Percentiles rank a stretch among this genome's conserved stretches.
Conservation (phyloP, 2,888 invertebrate species). For the Antheraea assamensis region DNA sequence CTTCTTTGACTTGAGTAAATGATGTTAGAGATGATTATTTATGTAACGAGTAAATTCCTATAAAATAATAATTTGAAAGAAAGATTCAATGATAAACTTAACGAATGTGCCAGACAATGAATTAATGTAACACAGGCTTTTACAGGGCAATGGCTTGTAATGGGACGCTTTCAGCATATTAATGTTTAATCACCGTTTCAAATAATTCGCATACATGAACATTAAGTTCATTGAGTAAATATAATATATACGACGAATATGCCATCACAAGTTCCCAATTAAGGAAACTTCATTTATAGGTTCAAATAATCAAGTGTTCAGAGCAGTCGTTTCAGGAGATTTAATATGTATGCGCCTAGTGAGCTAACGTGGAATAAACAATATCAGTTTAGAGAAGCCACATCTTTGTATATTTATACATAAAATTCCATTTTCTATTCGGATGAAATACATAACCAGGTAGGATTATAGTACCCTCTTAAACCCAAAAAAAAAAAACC, state of each 20-base stretch:
- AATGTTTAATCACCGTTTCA: background rate
- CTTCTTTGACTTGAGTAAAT: background rate
- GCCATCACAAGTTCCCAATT: background rate
- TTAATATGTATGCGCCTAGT: background rate
- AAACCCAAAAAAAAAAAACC: conserved; percentile 36
- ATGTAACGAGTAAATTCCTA: background rate
- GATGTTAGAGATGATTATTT: background rate
- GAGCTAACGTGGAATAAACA: background rate
- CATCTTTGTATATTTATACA: conserved; percentile 2
- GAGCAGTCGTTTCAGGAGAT: background rate
- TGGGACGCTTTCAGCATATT: background rate
- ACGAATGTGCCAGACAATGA: background rate
- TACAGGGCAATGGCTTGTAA: background rate
- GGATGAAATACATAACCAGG: conserved; percentile 37
- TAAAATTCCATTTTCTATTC: conserved; percentile 23
- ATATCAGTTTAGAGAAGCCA: background rate
- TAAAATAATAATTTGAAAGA: background rate
- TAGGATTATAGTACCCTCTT: conserved; percentile 41
- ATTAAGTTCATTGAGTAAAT: background rate
- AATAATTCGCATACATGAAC: background rate
- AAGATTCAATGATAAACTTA: background rate
- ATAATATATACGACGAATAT: background rate
- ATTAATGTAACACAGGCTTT: background rate
- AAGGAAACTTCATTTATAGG: background rate
- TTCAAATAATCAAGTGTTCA: background rate